Evolutionary conservation across 2,797 vertebrate species (phyloP).

Genomic region (Fistularia commersonii): DNA sequence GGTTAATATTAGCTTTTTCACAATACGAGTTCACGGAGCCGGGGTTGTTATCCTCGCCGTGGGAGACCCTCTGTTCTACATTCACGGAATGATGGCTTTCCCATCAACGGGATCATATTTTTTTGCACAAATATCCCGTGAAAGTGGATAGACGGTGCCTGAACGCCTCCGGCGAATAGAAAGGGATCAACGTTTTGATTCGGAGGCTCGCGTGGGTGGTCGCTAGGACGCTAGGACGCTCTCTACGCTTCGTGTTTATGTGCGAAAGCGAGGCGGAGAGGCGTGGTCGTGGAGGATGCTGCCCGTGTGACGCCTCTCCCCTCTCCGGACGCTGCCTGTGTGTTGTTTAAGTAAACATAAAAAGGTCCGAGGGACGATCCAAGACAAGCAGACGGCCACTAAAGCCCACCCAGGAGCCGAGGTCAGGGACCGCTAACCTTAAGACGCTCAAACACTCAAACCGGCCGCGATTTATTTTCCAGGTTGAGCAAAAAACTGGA

Average conservation of each 20-base stretch:
- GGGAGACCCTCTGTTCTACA: constrained; percentile 12
- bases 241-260: too few species aligned
- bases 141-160: constrained; percentile 17
- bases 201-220: constrained; percentile 13
- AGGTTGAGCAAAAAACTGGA: constrained; percentile 20
- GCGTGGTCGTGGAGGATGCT: constrained; percentile 54
- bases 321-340: constrained; percentile 44
- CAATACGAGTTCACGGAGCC: constrained; percentile 25
- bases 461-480: constrained; percentile 14
- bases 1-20: constrained; percentile 15
- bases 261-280: constrained; percentile 18
- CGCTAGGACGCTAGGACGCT: too few species aligned
- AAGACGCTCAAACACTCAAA: constrained; percentile 29
- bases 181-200: constrained; percentile 33
- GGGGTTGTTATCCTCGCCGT: constrained; percentile 11
- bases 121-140: constrained; percentile 34
- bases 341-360: constrained; percentile 69
- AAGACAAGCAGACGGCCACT: constrained; percentile 59
- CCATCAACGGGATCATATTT: constrained; percentile 40
- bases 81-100: constrained; percentile 24
- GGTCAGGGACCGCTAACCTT: constrained; percentile 53
- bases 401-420: constrained; percentile 66
- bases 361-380: constrained; percentile 55
- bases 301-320: constrained; percentile 42
- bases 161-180: constrained; percentile 31